Percentiles rank a stretch among this genome's conserved stretches.
Conservation (phyloP, 2,113 vertebrate species). For the Gobius niger region DNA sequence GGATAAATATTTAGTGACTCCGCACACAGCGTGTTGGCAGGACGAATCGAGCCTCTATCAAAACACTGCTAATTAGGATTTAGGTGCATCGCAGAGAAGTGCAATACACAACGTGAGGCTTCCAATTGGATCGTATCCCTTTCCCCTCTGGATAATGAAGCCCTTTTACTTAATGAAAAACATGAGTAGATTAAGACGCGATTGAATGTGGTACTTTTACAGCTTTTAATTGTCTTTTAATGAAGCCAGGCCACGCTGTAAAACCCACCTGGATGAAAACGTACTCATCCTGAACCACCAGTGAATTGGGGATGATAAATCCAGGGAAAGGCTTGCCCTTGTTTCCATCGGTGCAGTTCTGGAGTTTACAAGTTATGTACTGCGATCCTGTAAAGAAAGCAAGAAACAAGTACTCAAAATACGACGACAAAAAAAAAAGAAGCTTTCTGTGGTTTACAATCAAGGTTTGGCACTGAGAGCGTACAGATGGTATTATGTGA, state of each 20-base stretch:
- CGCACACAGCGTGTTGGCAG: conserved; percentile 24
- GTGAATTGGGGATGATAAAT: conserved; percentile 88
- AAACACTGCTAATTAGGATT: conserved; percentile 41
- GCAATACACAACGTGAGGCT: conserved; percentile 40
- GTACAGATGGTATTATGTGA: conserved; percentile 35
- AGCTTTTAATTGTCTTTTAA: conserved; percentile 71
- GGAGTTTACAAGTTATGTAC: conserved; percentile 91
- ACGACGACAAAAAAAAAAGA: conserved; percentile 35
- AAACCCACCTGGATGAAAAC: conserved; percentile 92
- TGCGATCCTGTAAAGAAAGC: conserved; percentile 83
- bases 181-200: conserved; percentile 55
- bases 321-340: conserved; percentile 88
- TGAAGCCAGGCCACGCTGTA: conserved; percentile 63
- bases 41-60: conserved; percentile 24
- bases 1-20: conserved; percentile 15
- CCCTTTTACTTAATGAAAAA: conserved; percentile 67
- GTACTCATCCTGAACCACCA: conserved; percentile 94
- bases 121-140: conserved; percentile 39
- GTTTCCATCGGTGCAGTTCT: conserved; percentile 89
- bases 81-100: conserved; percentile 22
- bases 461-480: conserved; percentile 41
- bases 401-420: conserved; percentile 49
- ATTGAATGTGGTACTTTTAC: conserved; percentile 52
- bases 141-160: conserved; percentile 53
- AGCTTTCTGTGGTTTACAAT: conserved; percentile 28